Evolutionary conservation across 1,140 invertebrate species (phyloP), one percentile per base, ranked within the genome.

Genomic region (Drosophila murphyi): DNA sequence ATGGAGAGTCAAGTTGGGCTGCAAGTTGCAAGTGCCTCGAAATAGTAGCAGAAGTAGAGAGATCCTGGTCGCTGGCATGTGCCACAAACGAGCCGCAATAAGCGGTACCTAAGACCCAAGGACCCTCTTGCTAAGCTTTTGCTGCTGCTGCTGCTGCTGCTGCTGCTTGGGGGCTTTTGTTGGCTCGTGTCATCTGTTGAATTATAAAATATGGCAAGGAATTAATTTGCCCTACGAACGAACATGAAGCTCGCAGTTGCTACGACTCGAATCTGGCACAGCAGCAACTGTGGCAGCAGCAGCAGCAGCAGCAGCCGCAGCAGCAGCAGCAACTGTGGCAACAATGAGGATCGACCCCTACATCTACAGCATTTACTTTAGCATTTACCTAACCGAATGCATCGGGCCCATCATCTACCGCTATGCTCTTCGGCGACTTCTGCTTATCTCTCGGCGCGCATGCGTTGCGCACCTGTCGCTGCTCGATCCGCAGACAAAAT

Each of bases 181-280:
- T 90, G 87, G 87, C 87, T 90, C 87, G 87, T 90, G 87, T 90
- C 87, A 90, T 90, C 87, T 90, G 87, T 90, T 90, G 87, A 87
- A 83, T 90, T 90, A 90, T 90, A 90, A 90, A 90, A 78, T 90
- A 90, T 90, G 82, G 87, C 87, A 90, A 87, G 82, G 87, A 90
- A 90, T 90, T 90, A 90, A 90, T 90, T 90, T 90, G 80, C 47
- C 57, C 61, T 56, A 71, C 50, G 62, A 72, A 75, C 76, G 76
- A 74, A 81, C 55, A 56, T 64, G 59, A 72, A 75, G 63, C 56
- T 47, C 39, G 8, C 32, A 41, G 56, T 39, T 35, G 31, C 32
- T 20, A 20, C 20, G 20, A 57, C 39, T 74, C 64, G 85, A 88
- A 89, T 89, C 85, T 89, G 85, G 85, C 85, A 85, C 85, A 89